Percentiles rank a stretch among this genome's conserved stretches.
Conservation (phyloP, 2,888 invertebrate species). For the Cancer borealis region DNA sequence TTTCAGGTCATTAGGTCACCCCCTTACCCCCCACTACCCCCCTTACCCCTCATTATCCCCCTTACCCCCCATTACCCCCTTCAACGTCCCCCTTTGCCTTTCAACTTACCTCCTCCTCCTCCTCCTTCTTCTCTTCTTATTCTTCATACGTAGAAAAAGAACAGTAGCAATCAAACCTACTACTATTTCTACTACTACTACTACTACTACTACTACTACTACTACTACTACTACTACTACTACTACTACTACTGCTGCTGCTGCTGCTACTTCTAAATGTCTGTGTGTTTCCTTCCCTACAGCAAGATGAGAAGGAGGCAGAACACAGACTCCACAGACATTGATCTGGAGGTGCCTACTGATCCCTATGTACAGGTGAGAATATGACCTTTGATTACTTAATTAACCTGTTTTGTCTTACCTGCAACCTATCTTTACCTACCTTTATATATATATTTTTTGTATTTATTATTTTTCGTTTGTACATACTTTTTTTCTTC, state of each 20-base stretch:
- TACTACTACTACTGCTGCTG: neutral
- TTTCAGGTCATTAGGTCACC: conserved; percentile 11
- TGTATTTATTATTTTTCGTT: neutral
- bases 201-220: neutral
- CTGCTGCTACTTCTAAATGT: neutral
- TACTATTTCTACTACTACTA: neutral
- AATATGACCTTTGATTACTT: neutral
- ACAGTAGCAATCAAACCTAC: neutral
- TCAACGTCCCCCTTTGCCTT: neutral
- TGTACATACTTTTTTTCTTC: no score
- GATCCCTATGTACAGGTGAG: conserved; percentile 69
- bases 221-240: neutral
- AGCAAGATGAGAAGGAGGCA: conserved; percentile 71
- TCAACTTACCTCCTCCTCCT: neutral
- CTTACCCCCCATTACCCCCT: neutral
- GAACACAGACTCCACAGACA: conserved; percentile 61
- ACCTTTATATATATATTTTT: neutral
- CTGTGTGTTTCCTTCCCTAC: neutral
- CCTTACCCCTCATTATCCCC: neutral
- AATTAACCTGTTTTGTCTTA: neutral
- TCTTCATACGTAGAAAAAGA: neutral
- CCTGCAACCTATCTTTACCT: neutral
- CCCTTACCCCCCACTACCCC: neutral
- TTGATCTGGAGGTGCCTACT: conserved; percentile 62
- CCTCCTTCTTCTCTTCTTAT: neutral